Evolutionary conservation across 2,888 invertebrate species (phyloP), one percentile per base, ranked within the genome.

Genomic region (Corbicula japonica): DNA sequence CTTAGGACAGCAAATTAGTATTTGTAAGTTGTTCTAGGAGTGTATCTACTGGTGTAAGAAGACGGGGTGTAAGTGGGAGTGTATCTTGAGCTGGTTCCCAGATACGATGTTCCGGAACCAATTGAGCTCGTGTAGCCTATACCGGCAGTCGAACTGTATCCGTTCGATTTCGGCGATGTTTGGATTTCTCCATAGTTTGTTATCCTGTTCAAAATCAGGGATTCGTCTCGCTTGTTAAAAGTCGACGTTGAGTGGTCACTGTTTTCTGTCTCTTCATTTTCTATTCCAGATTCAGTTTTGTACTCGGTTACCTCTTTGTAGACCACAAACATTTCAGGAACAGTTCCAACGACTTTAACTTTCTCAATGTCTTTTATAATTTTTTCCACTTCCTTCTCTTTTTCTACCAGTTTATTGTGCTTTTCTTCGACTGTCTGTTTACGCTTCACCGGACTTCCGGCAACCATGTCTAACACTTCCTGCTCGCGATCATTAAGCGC

Each of bases 161-260:
- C 56, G 30, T 79, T 79, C 21, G 52, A 21, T 56, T 50, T 54
- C 21, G 30, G 32, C 4, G 72, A 46, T 10, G 41, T 56, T 30
- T 76, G 70, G n/a, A 91, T 85, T 44, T 90, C 89, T 0, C 88
- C 90, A 75, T 84, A 91, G 68, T 88, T 90, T 30, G 78, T 69
- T 34, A 91, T 85, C 32, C 86, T 84, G 8, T 84, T 76, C 8
- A 85, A 52, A 30, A 91, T 44, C 3, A 78, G 63, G 8, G 72
- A 41, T 46, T 90, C 88, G 54, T 90, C 89, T 15, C 85, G 66
- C 10, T 80, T 74, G 46, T 83, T 86, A 70, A 91, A 87, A 18
- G 83, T 70, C 41, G 88, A 86, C 6, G 86, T 76, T 6, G 88
- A 84, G 44, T 88, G 75, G 12, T 83, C 52, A 10, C 85, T 88